Base-by-base conservation (phyloP, 2,797 vertebrate genomes). In the Sebastolobus altivelis region DNA sequence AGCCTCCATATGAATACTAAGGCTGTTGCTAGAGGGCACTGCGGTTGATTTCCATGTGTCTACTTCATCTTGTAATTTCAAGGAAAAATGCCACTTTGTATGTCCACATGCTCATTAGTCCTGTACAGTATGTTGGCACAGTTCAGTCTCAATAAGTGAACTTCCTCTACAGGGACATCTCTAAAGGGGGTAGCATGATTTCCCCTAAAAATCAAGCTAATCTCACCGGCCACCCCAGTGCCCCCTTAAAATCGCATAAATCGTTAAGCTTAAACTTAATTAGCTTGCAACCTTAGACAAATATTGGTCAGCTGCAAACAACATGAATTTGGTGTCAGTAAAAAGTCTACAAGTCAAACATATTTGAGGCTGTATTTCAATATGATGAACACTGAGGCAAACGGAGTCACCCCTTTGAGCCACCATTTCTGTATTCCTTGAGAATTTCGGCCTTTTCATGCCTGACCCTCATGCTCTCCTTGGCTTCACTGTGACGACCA, bases 21-120 rank as follows among this genome's bases (percentile, higher is more conserved):
- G 73, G 72, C 79, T 88, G 80, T 74, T 87, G 84, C 75, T 83
- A 56, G 37, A 85, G 69, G 75, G 65, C 60, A 74, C 59, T 83
- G 75, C 2, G 10, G 75, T 75, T 83, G 65, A 84, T 60, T 87
- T 85, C 38, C 35, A 81, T 73, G 69, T 59, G 49, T 77, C 60
- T 55, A 74, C 10, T 72, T 72, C 43, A 71, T 72, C 20, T 74
- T 65, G 16, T 65, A 37, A 71, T 63, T 68, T 14, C 38, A 79
- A 77, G 27, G 4, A 22, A 75, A 80, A 86, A 81, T 49, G 71
- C 49, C 72, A 80, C 77, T 77, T 82, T 84, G 68, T 13, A 60
- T 43, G 13, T 67, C 35, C 33, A 66, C 66, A 65, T 68, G 35
- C 20, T 43, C 18, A 72, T 55, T 33, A 71, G 55, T 66, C 35